Evolutionary conservation across 2,888 invertebrate genomes (phyloP), one percentile per base, ranked within the genome.

Genomic region (Spodoptera picta): DNA sequence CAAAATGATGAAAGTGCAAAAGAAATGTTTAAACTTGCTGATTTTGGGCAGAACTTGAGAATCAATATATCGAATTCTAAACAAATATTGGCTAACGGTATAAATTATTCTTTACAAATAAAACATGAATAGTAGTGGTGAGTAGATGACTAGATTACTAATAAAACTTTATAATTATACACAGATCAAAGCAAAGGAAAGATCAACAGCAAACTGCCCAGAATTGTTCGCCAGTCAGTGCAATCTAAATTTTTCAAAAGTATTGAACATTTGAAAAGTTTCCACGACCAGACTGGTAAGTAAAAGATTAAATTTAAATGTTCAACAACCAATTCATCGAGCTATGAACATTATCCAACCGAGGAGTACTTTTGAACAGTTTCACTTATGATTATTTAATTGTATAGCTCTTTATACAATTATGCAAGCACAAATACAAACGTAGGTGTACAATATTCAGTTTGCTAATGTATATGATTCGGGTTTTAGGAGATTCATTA

Each of bases 31-130:
- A 58, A 55, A 43, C 6, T 42, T 7, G 9, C 31, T 7, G 55
- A 49, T 11, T 44, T 51, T 2, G 27, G 58, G 2, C 71, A 63
- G 46, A 69, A 55, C 42, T 23, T 52, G 14, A 74, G 44, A 62
- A 12, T 54, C 27, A 69, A 63, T 51, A 57, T 57, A 10, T 58
- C 57, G 27, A 76, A 66, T 53, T 81, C 77, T 4, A 81, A 77
- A 62, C 82, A 81, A 50, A 81, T 77, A 60, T 24, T 65, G 43
- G 48, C 49, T 44, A 75, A 68, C 50, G 82, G 83, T 82, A 58
- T 54, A 73, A 42, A 9, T 11, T 36, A 36, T 9, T 36, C 6
- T 9, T 36, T 36, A 36, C 36, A 36, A 36, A 9, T 36, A 9
- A 36, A 36, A 36, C 36, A 36, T 9, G 9, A 36, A 36, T 7